These are phyloP conservation scores for Astreopora myriophthalma DNA, from an alignment of 64 coral and sea anemone genomes.

Conservation along the genomic window DNA sequence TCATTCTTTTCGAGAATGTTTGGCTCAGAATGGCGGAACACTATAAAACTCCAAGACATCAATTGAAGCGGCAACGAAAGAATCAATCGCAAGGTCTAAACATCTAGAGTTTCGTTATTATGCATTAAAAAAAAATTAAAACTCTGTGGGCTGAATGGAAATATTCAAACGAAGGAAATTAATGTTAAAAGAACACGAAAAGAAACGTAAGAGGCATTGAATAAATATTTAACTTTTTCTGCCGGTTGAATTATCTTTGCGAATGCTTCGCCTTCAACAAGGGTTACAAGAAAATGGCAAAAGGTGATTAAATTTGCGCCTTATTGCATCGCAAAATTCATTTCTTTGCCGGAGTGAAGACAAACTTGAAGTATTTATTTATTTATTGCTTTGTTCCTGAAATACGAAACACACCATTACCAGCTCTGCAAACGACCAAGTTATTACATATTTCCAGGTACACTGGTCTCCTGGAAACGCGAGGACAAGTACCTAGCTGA, in stretches of 20 bases:
- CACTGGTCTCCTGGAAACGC: neutral
- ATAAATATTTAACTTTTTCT: too few species aligned
- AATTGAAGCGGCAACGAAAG: too few species aligned
- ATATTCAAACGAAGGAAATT: too few species aligned
- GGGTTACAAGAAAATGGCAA: neutral
- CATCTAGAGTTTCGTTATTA: too few species aligned
- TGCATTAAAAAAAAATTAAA: too few species aligned
- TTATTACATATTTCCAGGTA: neutral
- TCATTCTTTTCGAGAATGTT: too few species aligned
- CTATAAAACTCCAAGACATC: too few species aligned
- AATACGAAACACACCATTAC: neutral
- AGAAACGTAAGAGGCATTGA: too few species aligned
- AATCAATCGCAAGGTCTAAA: too few species aligned
- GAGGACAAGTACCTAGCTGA: neutral
- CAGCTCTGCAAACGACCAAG: slow-evolving; percentile 22
- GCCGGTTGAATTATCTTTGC: neutral
- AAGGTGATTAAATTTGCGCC: neutral
- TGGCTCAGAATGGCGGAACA: too few species aligned
- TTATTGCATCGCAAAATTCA: neutral
- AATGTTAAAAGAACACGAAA: too few species aligned
- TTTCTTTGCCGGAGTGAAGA: neutral
- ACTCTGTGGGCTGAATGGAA: too few species aligned
- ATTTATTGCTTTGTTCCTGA: slow-evolving; percentile 5
- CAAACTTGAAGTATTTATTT: neutral
- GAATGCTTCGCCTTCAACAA: neutral